Percentiles rank a stretch among this genome's conserved stretches.
These are phyloP conservation scores for Acromyrmex echinatior DNA, from an alignment of 1,140 invertebrate species.

Conservation along the genomic window DNA sequence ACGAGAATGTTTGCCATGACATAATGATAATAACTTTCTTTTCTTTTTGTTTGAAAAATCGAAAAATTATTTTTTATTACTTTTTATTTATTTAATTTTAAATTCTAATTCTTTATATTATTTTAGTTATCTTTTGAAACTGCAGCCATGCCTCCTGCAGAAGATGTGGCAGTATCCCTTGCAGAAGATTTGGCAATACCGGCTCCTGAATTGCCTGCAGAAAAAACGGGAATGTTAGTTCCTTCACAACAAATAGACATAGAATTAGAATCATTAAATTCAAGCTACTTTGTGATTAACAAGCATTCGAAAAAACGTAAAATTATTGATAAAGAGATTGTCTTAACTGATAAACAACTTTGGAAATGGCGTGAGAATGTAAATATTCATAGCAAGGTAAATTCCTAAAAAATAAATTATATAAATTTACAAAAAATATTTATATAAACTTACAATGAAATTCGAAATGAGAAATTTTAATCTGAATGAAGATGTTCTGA, in stretches of 20 bases:
- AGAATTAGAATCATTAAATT: not conserved
- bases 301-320: not conserved
- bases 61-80: not conserved
- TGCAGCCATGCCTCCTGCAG: not conserved
- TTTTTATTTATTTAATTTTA: conserved; percentile 16
- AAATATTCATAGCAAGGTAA: not conserved
- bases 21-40: not conserved
- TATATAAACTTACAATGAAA: not conserved
- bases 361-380: not conserved
- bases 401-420: not conserved
- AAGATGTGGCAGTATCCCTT: not conserved
- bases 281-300: not conserved
- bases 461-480: not conserved
- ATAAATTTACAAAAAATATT: not conserved
- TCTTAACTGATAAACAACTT: not conserved
- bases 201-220: not conserved
- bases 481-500: not conserved
- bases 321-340: not conserved
- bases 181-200: not conserved
- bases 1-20: not conserved
- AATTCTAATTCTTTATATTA: not conserved
- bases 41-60: not conserved
- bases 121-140: not conserved
- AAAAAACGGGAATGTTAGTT: not conserved
- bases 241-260: not conserved